Percentiles rank a stretch among this genome's conserved stretches.
phyloP scores from a whole-genome alignment of 2,888 invertebrate species.

The Drosophila anomelani region DNA sequence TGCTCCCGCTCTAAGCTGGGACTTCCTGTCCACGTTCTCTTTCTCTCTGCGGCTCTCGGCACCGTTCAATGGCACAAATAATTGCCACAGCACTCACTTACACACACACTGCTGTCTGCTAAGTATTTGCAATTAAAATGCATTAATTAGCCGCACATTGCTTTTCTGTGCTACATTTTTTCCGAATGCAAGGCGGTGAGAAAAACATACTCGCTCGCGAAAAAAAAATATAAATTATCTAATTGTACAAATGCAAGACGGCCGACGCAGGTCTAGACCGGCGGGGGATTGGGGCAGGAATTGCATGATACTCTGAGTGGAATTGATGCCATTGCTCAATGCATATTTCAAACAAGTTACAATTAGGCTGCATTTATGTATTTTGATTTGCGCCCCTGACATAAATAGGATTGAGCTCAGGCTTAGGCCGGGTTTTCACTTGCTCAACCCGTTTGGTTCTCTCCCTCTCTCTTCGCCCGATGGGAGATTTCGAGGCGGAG shows the following conservation, averaged over 20 bases:
- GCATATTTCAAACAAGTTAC: conserved; percentile 50
- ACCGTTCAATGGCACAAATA: conserved; percentile 76
- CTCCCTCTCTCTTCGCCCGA: conserved; percentile 11
- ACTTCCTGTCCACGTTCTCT: conserved; percentile 66
- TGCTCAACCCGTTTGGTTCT: conserved; percentile 45
- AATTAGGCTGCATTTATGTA: conserved; percentile 43
- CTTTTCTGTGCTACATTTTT: conserved; percentile 72
- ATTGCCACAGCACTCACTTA: conserved; percentile 59
- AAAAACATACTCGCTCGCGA: conserved; percentile 24
- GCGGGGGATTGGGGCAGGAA: conserved; percentile 24
- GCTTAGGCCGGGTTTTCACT: conserved; percentile 55
- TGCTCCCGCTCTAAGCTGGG: conserved; percentile 40
- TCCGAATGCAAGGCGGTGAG: conserved; percentile 33
- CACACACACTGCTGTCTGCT: conserved; percentile 28
- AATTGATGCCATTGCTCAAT: conserved; percentile 52
- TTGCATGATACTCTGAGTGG: conserved; percentile 37
- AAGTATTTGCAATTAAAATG: conserved; percentile 66
- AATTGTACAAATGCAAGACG: conserved; percentile 53
- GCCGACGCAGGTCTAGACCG: conserved; percentile 34
- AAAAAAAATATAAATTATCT: conserved; percentile 66
- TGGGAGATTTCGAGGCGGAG: conserved; percentile 28
- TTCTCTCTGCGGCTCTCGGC: conserved; percentile 41
- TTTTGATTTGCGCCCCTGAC: conserved; percentile 71
- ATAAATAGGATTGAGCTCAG: conserved; percentile 54
- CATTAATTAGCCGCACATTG: conserved; percentile 73